Percentiles rank a stretch among this genome's conserved stretches.
Evolutionary conservation across 2,888 invertebrate species (phyloP).

Genomic region (Allolobophora icterica): DNA sequence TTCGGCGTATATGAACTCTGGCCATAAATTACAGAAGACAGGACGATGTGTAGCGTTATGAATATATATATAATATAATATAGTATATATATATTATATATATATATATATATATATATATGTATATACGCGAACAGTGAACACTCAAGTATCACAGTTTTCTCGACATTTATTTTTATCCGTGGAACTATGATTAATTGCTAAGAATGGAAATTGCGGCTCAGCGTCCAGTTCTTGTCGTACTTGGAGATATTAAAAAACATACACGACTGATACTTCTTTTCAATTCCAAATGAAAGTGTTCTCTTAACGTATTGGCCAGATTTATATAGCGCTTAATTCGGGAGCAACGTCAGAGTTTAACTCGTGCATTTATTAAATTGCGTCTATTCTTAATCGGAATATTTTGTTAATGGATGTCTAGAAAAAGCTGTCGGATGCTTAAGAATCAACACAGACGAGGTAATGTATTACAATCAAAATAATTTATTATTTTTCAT

Average conservation of each 20-base stretch:
- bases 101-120: not conserved
- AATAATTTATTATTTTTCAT: not conserved
- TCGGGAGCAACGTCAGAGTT: not conserved
- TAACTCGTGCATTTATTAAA: too few species aligned
- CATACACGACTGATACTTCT: not conserved
- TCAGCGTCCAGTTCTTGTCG: not conserved
- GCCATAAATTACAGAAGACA: not conserved
- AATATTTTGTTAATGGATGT: too few species aligned
- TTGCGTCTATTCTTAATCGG: too few species aligned
- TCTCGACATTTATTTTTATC: not conserved
- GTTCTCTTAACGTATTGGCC: not conserved
- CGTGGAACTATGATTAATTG: not conserved
- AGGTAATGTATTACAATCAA: not conserved
- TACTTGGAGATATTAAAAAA: constrained; percentile 9
- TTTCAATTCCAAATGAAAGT: not conserved
- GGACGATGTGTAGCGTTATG: not conserved
- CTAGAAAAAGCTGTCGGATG: too few species aligned
- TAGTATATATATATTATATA: too few species aligned
- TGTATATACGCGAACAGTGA: not conserved
- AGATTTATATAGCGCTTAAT: constrained; percentile 1
- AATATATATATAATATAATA: not conserved
- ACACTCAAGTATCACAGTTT: not conserved
- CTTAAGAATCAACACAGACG: not conserved
- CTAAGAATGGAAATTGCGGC: not conserved
- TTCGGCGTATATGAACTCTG: not conserved